phyloP scores from a whole-genome alignment of 2,113 vertebrate genomes.

The Corythoichthys intestinalis region DNA sequence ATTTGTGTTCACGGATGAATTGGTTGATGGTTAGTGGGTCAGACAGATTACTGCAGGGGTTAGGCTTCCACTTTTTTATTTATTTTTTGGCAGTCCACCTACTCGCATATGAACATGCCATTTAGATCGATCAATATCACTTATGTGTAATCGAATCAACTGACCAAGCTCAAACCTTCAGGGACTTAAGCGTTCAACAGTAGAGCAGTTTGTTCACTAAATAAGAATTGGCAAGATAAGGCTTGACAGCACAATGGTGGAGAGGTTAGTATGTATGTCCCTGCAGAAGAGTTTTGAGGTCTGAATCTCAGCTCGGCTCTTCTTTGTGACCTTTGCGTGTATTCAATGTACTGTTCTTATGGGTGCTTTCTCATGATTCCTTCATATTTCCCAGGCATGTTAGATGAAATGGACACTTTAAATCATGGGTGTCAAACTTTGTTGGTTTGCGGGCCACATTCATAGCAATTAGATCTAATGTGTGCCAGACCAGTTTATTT shows the following conservation, averaged over 20 bases:
- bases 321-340: too few species aligned
- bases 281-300: neutral
- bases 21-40: neutral
- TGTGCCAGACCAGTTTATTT: too few species aligned
- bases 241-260: neutral
- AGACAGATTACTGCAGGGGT: neutral
- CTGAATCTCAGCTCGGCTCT: too few species aligned
- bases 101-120: slow-evolving; percentile 13
- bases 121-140: slow-evolving; percentile 22
- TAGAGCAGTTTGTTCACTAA: neutral
- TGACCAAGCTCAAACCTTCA: neutral
- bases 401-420: too few species aligned
- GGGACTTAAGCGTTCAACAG: slow-evolving; percentile 8
- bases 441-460: too few species aligned
- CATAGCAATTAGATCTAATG: too few species aligned
- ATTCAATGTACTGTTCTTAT: too few species aligned
- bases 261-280: neutral
- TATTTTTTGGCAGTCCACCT: slow-evolving; percentile 10
- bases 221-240: neutral
- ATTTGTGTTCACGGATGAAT: slow-evolving; percentile 4
- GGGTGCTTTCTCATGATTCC: too few species aligned
- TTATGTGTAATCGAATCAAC: slow-evolving; percentile 21
- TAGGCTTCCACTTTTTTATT: neutral
- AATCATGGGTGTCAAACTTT: too few species aligned
- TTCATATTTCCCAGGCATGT: too few species aligned